Evolutionary conservation across 2,888 invertebrate genomes (phyloP).

Genomic region (Terebella lapidaria): DNA sequence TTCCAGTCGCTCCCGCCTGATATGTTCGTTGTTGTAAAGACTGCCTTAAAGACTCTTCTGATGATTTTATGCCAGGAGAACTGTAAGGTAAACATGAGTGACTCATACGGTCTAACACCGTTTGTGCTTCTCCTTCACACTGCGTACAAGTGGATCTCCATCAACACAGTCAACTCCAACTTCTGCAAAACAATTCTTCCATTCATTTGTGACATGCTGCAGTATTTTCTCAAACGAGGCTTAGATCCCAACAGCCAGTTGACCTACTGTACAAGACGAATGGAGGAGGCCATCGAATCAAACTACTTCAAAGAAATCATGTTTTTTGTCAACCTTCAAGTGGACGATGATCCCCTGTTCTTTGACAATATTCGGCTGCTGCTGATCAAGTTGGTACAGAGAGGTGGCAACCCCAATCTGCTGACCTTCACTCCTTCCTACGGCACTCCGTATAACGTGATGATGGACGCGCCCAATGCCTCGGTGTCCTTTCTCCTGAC

Average conservation of each 20-base stretch:
- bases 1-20: slow-evolving; percentile 28
- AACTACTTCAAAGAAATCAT: slow-evolving; percentile 27
- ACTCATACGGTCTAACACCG: slow-evolving; percentile 25
- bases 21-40: slow-evolving; percentile 28
- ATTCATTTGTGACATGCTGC: slow-evolving; percentile 22
- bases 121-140: slow-evolving; percentile 22
- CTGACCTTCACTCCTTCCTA: slow-evolving; percentile 24
- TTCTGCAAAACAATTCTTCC: slow-evolving; percentile 25
- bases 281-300: slow-evolving; percentile 26
- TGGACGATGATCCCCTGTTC: slow-evolving; percentile 19
- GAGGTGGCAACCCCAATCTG: slow-evolving; percentile 25
- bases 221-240: slow-evolving; percentile 23
- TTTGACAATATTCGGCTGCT: slow-evolving; percentile 20
- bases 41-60: slow-evolving; percentile 24
- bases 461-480: slow-evolving; percentile 17
- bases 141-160: slow-evolving; percentile 22
- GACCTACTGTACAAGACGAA: slow-evolving; percentile 24
- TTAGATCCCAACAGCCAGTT: slow-evolving; percentile 22
- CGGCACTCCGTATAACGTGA: slow-evolving; percentile 15
- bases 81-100: slow-evolving; percentile 23
- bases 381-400: slow-evolving; percentile 21
- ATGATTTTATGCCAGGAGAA: slow-evolving; percentile 23
- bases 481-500: slow-evolving; percentile 20
- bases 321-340: slow-evolving; percentile 21
- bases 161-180: slow-evolving; percentile 15